Percentiles rank a stretch among this genome's conserved stretches.
Evolutionary conservation across 2,113 vertebrate species (phyloP).

Genomic region (Zosterops japonicus): DNA sequence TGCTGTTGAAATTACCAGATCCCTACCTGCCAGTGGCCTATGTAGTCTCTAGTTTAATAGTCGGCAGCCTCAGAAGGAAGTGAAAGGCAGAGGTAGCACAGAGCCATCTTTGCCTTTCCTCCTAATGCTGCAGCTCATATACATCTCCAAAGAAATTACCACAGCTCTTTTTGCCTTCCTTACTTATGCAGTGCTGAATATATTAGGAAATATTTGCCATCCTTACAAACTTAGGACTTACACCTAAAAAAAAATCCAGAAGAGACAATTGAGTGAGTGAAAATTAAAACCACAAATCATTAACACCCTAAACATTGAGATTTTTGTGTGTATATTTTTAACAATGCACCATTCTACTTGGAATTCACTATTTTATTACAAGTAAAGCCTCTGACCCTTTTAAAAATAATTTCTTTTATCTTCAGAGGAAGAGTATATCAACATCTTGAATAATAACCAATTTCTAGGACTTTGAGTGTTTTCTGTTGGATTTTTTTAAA

Average conservation of each 20-base stretch:
- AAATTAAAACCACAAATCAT: not conserved
- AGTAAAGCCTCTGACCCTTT: not conserved
- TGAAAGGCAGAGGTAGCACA: not conserved
- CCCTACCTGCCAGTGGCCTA: not conserved
- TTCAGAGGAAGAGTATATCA: not conserved
- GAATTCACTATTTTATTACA: not conserved
- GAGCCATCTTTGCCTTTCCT: not conserved
- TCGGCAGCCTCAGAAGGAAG: not conserved
- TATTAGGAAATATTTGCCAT: not conserved
- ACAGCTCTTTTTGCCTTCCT: not conserved
- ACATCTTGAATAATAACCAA: slow-evolving; percentile 8
- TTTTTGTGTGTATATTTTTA: not conserved
- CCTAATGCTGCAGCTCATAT: not conserved
- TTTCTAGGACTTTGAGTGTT: slow-evolving; percentile 11
- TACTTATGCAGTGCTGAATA: not conserved
- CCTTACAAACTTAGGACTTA: not conserved
- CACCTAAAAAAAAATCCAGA: not conserved
- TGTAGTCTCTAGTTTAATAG: not conserved
- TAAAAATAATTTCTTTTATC: slow-evolving; percentile 31
- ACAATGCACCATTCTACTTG: not conserved
- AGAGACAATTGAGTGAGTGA: not conserved
- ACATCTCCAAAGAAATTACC: not conserved
- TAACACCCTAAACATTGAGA: not conserved
- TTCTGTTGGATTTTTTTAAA: slow-evolving; percentile 2
- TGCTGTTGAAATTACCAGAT: not conserved